Percentiles rank a stretch among this genome's conserved stretches.
phyloP scores from a whole-genome alignment of 1,140 invertebrate genomes.

The Sipha flava region DNA sequence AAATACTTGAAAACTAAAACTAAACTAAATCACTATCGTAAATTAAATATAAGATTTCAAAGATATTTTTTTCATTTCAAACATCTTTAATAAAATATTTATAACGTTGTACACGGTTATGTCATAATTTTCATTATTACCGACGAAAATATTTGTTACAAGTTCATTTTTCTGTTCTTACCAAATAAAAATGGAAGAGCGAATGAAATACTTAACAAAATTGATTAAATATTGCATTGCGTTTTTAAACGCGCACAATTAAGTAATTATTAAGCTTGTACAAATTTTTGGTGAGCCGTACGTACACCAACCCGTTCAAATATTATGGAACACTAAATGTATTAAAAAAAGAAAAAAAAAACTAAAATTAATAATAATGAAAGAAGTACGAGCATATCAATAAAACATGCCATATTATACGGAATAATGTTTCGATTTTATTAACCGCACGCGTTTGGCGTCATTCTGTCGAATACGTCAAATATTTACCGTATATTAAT shows the following conservation, averaged over 20 bases:
- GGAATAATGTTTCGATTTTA: background rate
- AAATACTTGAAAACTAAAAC: no score
- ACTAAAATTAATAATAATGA: background rate
- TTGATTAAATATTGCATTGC: background rate
- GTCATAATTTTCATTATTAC: no score
- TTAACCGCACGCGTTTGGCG: background rate
- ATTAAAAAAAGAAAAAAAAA: background rate
- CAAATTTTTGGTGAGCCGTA: background rate
- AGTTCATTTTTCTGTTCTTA: no score
- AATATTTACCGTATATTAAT: constrained; percentile 11
- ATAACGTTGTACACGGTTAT: no score
- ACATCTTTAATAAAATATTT: no score
- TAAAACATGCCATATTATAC: no score
- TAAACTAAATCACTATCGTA: no score
- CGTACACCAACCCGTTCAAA: background rate
- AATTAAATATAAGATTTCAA: no score
- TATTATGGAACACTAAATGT: background rate
- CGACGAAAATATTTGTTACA: no score
- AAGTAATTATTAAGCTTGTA: background rate
- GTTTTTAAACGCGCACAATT: background rate
- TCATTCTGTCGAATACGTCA: background rate
- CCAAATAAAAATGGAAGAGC: no score
- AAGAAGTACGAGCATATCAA: background rate
- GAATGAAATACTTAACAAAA: background rate
- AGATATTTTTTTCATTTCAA: no score